Evolutionary conservation across 2,888 invertebrate species (phyloP), one percentile per base, ranked within the genome.

Genomic region (Epirrhoe alternata): DNA sequence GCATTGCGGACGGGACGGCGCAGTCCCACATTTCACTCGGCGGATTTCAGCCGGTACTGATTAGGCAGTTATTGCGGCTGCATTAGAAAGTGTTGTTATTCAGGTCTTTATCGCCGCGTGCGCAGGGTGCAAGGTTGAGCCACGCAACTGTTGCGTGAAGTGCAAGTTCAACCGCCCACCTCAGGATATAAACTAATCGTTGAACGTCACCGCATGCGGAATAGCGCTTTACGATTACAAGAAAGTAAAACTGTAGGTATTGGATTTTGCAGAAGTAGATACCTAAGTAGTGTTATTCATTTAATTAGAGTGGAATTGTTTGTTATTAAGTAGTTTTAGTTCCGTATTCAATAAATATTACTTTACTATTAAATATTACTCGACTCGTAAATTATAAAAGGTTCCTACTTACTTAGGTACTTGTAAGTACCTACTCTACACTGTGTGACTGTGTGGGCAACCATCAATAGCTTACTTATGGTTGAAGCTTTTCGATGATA

Each of bases 191-290:
- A 73, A 73, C 70, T 73, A 24, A 74, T 73, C 75, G 74, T 68
- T 72, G 68, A 75, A 63, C 74, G 72, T 76, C 74, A 69, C 72
- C 74, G 73, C 77, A 84, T 74, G 79, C 86, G 88, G 86, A 90
- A 89, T 78, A 79, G 65, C 74, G 68, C 71, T 76, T 80, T 80
- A 81, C 80, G 72, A 81, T 79, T 81, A 64, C 79, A 84, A 74
- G 86, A 91, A 92, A 90, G 91, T 90, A 89, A 90, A 86, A 89
- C 79, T 73, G 74, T 24, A 24, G 24, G 24, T 80, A 80, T 71
- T 77, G 81, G 81, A 80, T 77, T 80, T 82, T 81, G 69, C 75
- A 80, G 24, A 47, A 56, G 47, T 60, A 63, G 8, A 24, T 47
- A 55, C 8, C 14, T 35, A 42, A 14, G 1, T 47, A 47, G 52